Evolutionary conservation across 2,113 vertebrate genomes (phyloP).

Genomic region (Montifringilla adamsi): DNA sequence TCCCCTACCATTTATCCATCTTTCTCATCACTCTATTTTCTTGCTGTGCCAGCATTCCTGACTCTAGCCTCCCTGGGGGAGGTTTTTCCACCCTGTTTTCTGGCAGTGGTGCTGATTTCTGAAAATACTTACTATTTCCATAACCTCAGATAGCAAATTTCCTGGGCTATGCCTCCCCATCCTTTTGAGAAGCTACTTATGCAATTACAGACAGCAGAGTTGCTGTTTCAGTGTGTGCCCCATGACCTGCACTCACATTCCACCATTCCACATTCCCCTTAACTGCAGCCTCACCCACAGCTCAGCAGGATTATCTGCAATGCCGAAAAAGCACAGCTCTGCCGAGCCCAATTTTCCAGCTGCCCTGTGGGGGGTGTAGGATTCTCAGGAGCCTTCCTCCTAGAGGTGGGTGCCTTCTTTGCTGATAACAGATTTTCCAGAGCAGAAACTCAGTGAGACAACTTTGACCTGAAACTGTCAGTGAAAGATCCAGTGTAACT

Average conservation of each 20-base stretch:
- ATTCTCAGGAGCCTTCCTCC: not conserved
- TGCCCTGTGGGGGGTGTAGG: not conserved
- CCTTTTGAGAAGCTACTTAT: not conserved
- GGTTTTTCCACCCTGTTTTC: not conserved
- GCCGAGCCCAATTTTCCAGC: not conserved
- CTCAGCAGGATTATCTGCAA: not conserved
- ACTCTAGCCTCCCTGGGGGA: not conserved
- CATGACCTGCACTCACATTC: not conserved
- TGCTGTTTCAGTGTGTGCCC: fast-evolving
- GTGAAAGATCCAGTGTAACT: not conserved
- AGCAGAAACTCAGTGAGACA: not conserved
- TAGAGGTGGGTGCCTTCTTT: not conserved
- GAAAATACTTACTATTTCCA: not conserved
- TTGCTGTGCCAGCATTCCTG: not conserved
- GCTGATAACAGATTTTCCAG: not conserved
- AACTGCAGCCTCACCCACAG: not conserved
- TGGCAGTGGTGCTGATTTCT: not conserved
- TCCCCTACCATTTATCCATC: not conserved
- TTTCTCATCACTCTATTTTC: not conserved
- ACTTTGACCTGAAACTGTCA: not conserved
- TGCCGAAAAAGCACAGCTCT: not conserved
- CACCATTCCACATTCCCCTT: not conserved
- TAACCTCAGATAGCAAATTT: not conserved
- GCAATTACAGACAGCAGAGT: not conserved
- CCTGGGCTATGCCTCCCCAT: not conserved